These are phyloP conservation scores for Alcis repandata DNA, from an alignment of 2,888 invertebrate species.

Conservation along the genomic window DNA sequence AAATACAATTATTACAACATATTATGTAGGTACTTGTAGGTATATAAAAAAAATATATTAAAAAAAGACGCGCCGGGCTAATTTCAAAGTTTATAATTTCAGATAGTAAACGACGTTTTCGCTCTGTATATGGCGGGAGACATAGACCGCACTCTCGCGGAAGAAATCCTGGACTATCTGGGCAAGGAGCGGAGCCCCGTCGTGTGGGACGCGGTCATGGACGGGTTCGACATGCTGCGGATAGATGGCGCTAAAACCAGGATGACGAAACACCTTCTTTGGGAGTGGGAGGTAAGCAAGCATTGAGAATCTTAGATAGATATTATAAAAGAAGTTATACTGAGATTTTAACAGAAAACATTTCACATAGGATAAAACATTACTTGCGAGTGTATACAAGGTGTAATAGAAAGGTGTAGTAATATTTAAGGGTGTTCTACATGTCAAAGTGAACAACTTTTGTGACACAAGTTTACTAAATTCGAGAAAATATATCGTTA, in stretches of 20 bases:
- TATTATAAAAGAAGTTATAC: too few species aligned
- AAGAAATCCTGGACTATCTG: conserved; percentile 69
- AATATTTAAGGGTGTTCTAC: too few species aligned
- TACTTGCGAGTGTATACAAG: too few species aligned
- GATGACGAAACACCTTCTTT: conserved; percentile 68
- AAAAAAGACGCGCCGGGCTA: neutral
- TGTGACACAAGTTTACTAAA: too few species aligned
- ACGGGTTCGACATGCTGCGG: conserved; percentile 69
- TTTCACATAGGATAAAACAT: too few species aligned
- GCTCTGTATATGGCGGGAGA: conserved; percentile 75
- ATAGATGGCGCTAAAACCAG: conserved; percentile 62
- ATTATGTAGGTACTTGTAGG: too few species aligned
- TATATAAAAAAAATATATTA: neutral
- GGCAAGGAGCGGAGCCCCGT: conserved; percentile 66
- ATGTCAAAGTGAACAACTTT: too few species aligned
- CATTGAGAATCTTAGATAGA: too few species aligned
- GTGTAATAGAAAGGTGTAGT: too few species aligned
- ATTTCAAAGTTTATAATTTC: conserved; percentile 38
- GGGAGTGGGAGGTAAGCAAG: conserved; percentile 75
- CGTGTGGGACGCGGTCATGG: conserved; percentile 73
- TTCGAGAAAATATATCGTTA: too few species aligned
- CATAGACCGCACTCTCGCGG: conserved; percentile 61
- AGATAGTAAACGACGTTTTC: conserved; percentile 80
- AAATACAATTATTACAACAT: too few species aligned
- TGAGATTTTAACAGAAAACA: too few species aligned